These are phyloP conservation scores for Ictalurus furcatus DNA, from an alignment of 2,113 vertebrate genomes.

Conservation along the genomic window DNA sequence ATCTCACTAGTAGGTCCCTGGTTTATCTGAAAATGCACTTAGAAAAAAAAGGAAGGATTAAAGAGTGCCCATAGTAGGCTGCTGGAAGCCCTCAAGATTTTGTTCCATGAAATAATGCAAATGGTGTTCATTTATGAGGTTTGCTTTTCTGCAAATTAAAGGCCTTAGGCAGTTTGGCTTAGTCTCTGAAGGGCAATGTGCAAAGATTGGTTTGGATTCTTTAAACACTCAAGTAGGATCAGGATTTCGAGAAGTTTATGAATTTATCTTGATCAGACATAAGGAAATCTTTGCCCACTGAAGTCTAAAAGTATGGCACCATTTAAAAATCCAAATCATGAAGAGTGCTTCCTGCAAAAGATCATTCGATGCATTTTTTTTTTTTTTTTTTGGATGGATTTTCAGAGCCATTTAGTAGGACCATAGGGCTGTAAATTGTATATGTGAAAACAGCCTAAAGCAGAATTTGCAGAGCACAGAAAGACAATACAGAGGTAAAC, in stretches of 20 bases:
- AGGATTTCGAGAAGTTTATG: background rate
- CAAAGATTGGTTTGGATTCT: slow-evolving; percentile 10
- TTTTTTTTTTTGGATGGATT: background rate
- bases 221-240: background rate
- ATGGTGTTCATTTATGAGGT: slow-evolving; percentile 17
- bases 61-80: slow-evolving; percentile 48
- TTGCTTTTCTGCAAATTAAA: background rate
- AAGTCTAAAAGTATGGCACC: background rate
- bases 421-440: slow-evolving; percentile 8
- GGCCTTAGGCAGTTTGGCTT: background rate
- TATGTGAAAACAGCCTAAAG: slow-evolving; percentile 23
- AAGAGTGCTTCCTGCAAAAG: background rate
- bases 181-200: slow-evolving; percentile 7
- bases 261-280: background rate
- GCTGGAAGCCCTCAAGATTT: slow-evolving; percentile 49
- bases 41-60: slow-evolving; percentile 55
- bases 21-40: slow-evolving; percentile 58
- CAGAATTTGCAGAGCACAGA: slow-evolving; percentile 3
- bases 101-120: slow-evolving; percentile 1
- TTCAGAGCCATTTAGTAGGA: background rate
- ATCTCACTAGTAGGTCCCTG: slow-evolving; percentile 2
- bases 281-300: background rate
- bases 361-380: background rate
- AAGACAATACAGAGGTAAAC: slow-evolving; percentile 32
- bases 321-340: background rate